These are phyloP conservation scores for Odocoileus virginianus DNA, from an alignment of 2,113 vertebrate genomes.

Conservation along the genomic window DNA sequence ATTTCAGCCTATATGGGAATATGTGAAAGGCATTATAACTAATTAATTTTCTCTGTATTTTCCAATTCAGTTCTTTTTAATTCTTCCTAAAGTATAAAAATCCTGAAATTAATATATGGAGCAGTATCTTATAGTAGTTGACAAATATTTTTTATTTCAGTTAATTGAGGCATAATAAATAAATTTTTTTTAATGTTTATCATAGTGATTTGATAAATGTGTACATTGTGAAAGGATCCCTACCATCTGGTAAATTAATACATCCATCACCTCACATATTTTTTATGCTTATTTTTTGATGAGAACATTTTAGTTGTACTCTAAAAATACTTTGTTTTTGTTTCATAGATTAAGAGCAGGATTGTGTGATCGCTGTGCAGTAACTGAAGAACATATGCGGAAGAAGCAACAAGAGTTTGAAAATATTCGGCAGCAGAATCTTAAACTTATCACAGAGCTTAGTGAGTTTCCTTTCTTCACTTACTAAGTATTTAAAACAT, in stretches of 20 bases:
- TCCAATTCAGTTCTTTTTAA: background rate
- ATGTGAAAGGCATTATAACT: background rate
- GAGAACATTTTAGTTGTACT: background rate
- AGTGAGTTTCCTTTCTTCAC: conserved; percentile 83
- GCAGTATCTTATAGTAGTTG: background rate
- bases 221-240: background rate
- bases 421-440: conserved; percentile 87
- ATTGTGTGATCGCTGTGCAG: conserved; percentile 89
- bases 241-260: background rate
- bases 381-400: conserved; percentile 89
- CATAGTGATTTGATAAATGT: background rate
- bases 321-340: conserved; percentile 32
- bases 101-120: background rate
- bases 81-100: conserved; percentile 31
- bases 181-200: background rate
- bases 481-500: conserved; percentile 35
- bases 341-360: conserved; percentile 85
- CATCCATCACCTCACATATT: background rate
- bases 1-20: background rate
- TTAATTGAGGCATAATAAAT: background rate
- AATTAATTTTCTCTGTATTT: background rate
- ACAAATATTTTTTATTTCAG: background rate
- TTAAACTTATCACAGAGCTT: conserved; percentile 87
- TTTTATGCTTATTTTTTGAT: background rate
- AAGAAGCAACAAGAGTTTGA: conserved; percentile 88